Evolutionary conservation across 2,113 vertebrate genomes (phyloP), one percentile per base, ranked within the genome.

Genomic region (Chaenocephalus aceratus): DNA sequence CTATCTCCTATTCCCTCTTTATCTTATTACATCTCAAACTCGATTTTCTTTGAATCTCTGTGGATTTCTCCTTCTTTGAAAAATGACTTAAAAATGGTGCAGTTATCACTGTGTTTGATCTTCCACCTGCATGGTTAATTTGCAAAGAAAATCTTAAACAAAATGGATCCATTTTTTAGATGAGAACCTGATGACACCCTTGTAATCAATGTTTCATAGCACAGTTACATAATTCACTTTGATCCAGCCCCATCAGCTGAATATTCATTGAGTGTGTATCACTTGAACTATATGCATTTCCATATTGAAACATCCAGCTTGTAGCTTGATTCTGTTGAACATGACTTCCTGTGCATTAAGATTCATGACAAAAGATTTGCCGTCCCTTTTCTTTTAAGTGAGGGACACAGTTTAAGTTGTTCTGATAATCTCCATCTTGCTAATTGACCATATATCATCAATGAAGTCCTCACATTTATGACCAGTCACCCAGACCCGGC

Each of bases 201-300:
- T 4, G 2, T 62, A 51, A 90, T 88, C 77, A 80, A 66, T 89
- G 78, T 87, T 87, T 90, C 72, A 86, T 88, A 54, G 30, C 48
- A 48, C 41, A n/a, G 48, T 65, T 92, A 34, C 78, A 86, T 89
- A 86, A 92, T 89, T 93, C 85, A 62, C 81, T 89, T 89, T 90
- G 79, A 91, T 90, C 67, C 23, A 8, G 16, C 21, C 57, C 56
- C 54, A 62, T 26, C 44, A 52, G 45, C 54, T 86, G 70, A 82
- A 84, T 88, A 89, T 90, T 85, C 65, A 91, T 83, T 11, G 9
- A 49, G 65, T 86, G 46, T 82, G 66, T 58, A 84, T 49, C 71
- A 77, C 77, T 81, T 86, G 77, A 83, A 85, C 77, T 83, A 58
- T 60, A 26, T 61, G 74, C 57, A 26, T 70, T n/a, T 26, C 21